Evolutionary conservation across 1,140 invertebrate species (phyloP).

Genomic region (Anoplophora glabripennis): DNA sequence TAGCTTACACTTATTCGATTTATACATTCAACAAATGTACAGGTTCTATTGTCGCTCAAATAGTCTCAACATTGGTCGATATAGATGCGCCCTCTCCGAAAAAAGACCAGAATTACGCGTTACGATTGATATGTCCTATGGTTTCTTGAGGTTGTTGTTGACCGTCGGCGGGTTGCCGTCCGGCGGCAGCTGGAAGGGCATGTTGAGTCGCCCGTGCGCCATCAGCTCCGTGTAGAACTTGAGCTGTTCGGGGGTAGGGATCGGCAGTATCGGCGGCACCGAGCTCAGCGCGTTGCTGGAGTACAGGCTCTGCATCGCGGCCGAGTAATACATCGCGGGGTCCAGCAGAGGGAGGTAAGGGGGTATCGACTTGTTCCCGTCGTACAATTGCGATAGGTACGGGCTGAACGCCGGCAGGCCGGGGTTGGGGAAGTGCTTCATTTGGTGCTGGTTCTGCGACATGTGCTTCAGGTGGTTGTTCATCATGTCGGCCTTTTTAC

Average conservation of each 20-base stretch:
- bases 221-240: slow-evolving; percentile 51
- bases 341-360: slow-evolving; percentile 44
- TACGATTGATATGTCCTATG: slow-evolving; percentile 29
- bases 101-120: too few relatives aligned
- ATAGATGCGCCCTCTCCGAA: too few relatives aligned
- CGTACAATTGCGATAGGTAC: slow-evolving; percentile 30
- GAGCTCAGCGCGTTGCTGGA: slow-evolving; percentile 15
- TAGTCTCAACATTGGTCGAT: too few relatives aligned
- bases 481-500: slow-evolving; percentile 8
- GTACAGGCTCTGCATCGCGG: slow-evolving; percentile 38
- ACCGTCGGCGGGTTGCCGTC: too few relatives aligned
- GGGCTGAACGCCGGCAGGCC: slow-evolving; percentile 6
- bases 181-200: slow-evolving; percentile 28
- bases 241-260: slow-evolving; percentile 45
- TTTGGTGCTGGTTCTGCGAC: slow-evolving; percentile 9
- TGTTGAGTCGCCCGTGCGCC: slow-evolving; percentile 32
- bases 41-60: too few relatives aligned
- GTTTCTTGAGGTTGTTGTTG: slow-evolving; percentile 21
- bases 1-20: too few relatives aligned
- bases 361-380: slow-evolving; percentile 23
- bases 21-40: too few relatives aligned
- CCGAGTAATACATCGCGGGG: slow-evolving; percentile 44
- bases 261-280: slow-evolving; percentile 32
- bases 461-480: slow-evolving; percentile 8
- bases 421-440: slow-evolving; percentile 11